A percentile compares a stretch with the other conserved stretches of the same genome.
phyloP scores from a whole-genome alignment of 2,797 vertebrate species.

The Valencia hispanica region DNA sequence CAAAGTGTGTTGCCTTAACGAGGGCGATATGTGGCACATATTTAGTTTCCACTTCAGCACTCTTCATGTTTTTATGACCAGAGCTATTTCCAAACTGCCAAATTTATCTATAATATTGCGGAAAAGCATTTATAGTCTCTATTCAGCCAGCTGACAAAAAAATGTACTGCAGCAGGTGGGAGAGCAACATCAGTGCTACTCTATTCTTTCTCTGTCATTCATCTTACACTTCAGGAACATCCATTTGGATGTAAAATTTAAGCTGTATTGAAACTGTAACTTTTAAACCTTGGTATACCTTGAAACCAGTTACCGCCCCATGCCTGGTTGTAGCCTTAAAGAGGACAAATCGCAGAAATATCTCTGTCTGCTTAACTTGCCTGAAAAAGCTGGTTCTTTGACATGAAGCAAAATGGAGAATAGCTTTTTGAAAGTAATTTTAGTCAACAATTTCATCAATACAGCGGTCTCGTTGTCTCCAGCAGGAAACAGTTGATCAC shows the following conservation, averaged over 20 bases:
- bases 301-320: too few relatives aligned
- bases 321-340: constrained; percentile 51
- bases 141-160: too few relatives aligned
- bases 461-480: constrained; percentile 25
- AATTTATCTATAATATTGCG: not conserved
- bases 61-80: not conserved
- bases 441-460: constrained; percentile 31
- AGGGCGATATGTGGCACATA: not conserved
- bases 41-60: not conserved
- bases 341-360: constrained; percentile 53
- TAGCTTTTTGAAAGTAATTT: constrained; percentile 53
- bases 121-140: not conserved
- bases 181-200: not conserved
- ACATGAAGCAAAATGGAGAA: constrained; percentile 39
- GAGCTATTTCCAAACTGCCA: not conserved
- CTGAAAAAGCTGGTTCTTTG: constrained; percentile 42
- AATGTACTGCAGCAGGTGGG: not conserved
- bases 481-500: constrained; percentile 78
- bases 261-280: not conserved
- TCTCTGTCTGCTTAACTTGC: constrained; percentile 63
- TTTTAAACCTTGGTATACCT: not conserved
- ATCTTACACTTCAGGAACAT: not conserved
- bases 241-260: not conserved
- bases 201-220: not conserved
- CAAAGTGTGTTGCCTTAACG: not conserved